Conservation (phyloP, 2,888 invertebrate species). For the Brachypalpus laphriformis region DNA sequence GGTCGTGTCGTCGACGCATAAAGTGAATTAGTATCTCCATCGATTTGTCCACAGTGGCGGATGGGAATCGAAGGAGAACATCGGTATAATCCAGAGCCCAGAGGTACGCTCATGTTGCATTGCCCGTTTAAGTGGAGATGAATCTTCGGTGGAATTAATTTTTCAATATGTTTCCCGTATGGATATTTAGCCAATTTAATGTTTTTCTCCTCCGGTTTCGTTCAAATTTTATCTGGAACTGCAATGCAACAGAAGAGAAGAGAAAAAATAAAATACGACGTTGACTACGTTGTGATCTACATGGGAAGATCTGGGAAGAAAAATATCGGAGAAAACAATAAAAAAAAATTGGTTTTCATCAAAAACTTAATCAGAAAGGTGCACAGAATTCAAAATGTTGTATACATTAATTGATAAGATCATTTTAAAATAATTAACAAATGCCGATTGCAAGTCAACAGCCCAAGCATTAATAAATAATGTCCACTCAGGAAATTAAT, state of each 20-base stretch:
- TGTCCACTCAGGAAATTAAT: too few relatives aligned
- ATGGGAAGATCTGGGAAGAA: constrained; percentile 37
- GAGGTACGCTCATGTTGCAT: constrained; percentile 51
- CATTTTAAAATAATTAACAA: too few relatives aligned
- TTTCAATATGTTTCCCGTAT: constrained; percentile 54
- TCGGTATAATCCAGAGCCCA: background rate
- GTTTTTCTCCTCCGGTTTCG: constrained; percentile 19
- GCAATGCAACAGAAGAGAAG: too few relatives aligned
- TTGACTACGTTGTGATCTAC: constrained; percentile 20
- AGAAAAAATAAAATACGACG: background rate
- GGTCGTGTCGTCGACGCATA: background rate
- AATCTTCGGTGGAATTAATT: constrained; percentile 53
- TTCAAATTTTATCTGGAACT: background rate
- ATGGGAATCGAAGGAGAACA: constrained; percentile 19
- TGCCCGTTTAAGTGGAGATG: background rate
- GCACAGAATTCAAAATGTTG: too few relatives aligned
- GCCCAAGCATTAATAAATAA: too few relatives aligned
- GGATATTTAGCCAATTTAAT: constrained; percentile 49
- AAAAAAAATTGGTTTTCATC: too few relatives aligned
- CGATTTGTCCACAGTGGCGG: constrained; percentile 62
- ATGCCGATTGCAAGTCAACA: too few relatives aligned
- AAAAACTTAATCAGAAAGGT: too few relatives aligned
- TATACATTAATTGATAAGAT: too few relatives aligned
- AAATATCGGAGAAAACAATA: too few relatives aligned
- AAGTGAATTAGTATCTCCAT: constrained; percentile 64